Evolutionary conservation across 2,888 invertebrate species (phyloP).

Genomic region (Oligia strigilis): DNA sequence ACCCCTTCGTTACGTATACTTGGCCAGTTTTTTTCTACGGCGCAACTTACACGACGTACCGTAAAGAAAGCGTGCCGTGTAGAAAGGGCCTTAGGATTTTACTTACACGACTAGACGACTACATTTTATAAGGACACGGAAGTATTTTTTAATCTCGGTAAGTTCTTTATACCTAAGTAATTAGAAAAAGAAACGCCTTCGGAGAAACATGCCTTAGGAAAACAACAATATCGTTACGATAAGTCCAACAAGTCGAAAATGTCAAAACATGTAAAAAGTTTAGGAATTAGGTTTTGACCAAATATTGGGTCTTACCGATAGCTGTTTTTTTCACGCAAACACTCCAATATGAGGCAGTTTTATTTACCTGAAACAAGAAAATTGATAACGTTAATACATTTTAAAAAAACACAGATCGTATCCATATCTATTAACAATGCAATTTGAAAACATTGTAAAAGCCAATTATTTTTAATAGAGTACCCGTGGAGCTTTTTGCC

Average conservation of each 20-base stretch:
- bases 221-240: not conserved
- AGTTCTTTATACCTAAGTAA: not conserved
- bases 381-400: slow-evolving; percentile 21
- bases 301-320: slow-evolving; percentile 8
- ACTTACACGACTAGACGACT: not conserved
- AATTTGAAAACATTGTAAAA: too few species aligned
- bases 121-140: not conserved
- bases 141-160: not conserved
- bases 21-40: not conserved
- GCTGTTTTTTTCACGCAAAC: not conserved
- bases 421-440: too few species aligned
- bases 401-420: not conserved
- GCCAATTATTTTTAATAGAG: too few species aligned
- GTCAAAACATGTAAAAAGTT: not conserved
- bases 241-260: not conserved
- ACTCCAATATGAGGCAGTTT: not conserved
- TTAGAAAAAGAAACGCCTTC: not conserved
- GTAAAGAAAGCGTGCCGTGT: not conserved
- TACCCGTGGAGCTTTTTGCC: too few species aligned
- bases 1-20: too few species aligned
- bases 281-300: not conserved
- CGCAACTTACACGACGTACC: not conserved
- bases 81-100: not conserved
- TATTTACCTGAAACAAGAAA: slow-evolving; percentile 57
- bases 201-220: not conserved